Conservation (phyloP, 2,113 vertebrate genomes). For the Atherinomorus stipes region DNA sequence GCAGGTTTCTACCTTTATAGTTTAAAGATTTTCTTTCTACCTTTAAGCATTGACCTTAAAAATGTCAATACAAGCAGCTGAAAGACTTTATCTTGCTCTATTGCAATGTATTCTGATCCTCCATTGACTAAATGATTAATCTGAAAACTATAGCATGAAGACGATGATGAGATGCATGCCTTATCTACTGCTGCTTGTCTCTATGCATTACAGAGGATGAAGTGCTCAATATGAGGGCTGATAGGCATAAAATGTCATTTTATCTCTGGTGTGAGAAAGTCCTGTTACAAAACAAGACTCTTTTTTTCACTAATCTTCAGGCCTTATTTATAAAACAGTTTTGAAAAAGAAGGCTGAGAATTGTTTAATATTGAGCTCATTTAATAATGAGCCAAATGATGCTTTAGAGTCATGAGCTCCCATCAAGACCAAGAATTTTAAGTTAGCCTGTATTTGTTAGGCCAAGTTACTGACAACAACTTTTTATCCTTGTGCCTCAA, state of each 20-base stretch:
- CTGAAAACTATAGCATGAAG: neutral
- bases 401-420: conserved; percentile 11
- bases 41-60: neutral
- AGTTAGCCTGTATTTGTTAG: conserved; percentile 12
- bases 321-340: neutral
- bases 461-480: conserved; percentile 18
- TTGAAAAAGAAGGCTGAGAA: no score
- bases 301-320: neutral
- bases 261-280: neutral
- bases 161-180: neutral
- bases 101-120: neutral
- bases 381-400: neutral
- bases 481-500: neutral
- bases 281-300: no score
- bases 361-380: no score
- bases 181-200: neutral
- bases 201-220: neutral
- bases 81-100: neutral
- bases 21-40: neutral
- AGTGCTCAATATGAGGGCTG: neutral
- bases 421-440: neutral
- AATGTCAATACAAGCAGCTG: neutral
- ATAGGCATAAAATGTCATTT: neutral
- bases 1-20: neutral
- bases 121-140: neutral